Evolutionary conservation across 2,888 invertebrate species (phyloP), one percentile per base, ranked within the genome.

Genomic region (Heliconius charithonia): DNA sequence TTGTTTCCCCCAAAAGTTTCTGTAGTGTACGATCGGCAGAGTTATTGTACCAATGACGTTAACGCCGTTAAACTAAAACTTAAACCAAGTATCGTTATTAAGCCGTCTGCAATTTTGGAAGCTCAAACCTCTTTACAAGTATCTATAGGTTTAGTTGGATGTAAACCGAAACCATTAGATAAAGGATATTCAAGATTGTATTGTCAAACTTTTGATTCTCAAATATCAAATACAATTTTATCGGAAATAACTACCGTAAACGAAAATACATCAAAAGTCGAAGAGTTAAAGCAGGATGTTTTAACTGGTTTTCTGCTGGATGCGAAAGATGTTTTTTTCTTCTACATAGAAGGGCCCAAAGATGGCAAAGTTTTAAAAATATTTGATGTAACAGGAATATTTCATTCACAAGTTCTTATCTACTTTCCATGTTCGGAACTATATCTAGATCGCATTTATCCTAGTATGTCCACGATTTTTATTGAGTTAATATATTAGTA

Each of bases 291-390:
- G 78, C 81, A 86, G 12, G 85, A 88, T 13, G 75, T 89, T 59
- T 79, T 95, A 62, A 91, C 94, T 32, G 94, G 94, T 7, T 94
- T 94, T 83, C 89, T 88, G 41, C 32, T 94, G n/a, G 93, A 94
- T 82, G 87, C 88, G 2, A 92, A 93, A 0, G 86, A 88, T 77
- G 81, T 82, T 13, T 88, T 89, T 0, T 29, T 94, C 16, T 84
- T 94, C 70, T 94, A 86, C 72, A 77, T 93, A 3, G 94, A 95
- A 85, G 94, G 94, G 7, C 89, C 86, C 63, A 89, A 85, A 79
- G 90, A 93, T 80, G 90, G 92, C 1, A 76, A 86, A 3, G 91
- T 94, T 77, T 85, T 92, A 71, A 83, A 83, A 41, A 81, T 95
- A 41, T 94, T 92, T 91, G 89, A 93, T 67, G 83, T 86, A 80